Percentiles rank a stretch among this genome's conserved stretches.
phyloP scores from a whole-genome alignment of 1,140 invertebrate genomes.

The Mactra quadrangularis region DNA sequence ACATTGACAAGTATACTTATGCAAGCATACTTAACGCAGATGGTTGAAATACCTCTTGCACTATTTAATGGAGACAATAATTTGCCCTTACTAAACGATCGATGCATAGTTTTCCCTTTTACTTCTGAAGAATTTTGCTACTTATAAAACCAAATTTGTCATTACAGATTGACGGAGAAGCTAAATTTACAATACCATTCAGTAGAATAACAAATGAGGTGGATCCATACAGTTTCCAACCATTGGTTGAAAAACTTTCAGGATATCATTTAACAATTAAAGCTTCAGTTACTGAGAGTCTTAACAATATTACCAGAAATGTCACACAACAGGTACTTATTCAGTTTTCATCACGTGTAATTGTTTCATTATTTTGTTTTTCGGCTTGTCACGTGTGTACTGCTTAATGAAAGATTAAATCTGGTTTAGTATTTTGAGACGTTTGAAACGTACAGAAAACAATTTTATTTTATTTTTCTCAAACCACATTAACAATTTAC shows the following conservation, averaged over 20 bases:
- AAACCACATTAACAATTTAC: neutral
- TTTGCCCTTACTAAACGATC: too few species aligned
- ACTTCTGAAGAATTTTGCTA: too few species aligned
- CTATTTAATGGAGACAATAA: too few species aligned
- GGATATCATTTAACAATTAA: slow-evolving; percentile 22
- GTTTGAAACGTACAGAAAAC: too few species aligned
- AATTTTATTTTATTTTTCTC: neutral
- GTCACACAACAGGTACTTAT: neutral
- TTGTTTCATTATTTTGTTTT: neutral
- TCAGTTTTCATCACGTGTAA: neutral
- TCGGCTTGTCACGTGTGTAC: too few species aligned
- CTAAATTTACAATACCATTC: slow-evolving; percentile 47
- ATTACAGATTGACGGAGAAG: slow-evolving; percentile 46
- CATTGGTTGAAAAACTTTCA: slow-evolving; percentile 44
- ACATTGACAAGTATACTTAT: too few species aligned
- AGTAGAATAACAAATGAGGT: slow-evolving; percentile 27
- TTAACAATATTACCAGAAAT: slow-evolving; percentile 38
- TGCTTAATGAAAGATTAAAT: too few species aligned
- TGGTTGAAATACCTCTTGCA: too few species aligned
- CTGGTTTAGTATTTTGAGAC: too few species aligned
- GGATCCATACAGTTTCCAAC: slow-evolving; percentile 33
- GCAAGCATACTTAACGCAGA: too few species aligned
- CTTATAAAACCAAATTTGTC: too few species aligned
- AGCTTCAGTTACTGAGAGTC: slow-evolving; percentile 31
- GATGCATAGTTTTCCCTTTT: too few species aligned